A percentile compares a stretch with the other conserved stretches of the same genome.
Evolutionary conservation across 2,113 vertebrate genomes (phyloP).

Genomic region (Dascyllus trimaculatus): DNA sequence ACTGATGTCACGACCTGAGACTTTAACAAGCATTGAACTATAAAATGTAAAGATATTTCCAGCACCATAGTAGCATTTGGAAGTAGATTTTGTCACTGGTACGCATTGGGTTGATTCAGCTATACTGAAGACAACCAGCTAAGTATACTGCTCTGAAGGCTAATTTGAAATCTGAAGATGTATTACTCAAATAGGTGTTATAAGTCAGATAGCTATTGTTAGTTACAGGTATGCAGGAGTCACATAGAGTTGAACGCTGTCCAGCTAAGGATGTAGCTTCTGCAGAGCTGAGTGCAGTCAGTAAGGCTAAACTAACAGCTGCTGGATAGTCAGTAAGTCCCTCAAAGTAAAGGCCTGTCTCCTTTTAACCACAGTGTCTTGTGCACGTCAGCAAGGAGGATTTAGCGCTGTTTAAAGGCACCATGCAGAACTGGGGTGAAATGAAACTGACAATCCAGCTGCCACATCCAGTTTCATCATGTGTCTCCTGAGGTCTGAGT

Average conservation of each 20-base stretch:
- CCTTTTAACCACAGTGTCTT: neutral
- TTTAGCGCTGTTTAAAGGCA: neutral
- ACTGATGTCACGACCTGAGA: conserved; percentile 40
- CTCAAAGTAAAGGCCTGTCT: neutral
- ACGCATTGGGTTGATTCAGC: neutral
- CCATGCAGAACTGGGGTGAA: neutral
- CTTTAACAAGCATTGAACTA: conserved; percentile 35
- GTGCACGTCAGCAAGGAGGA: neutral
- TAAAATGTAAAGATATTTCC: neutral
- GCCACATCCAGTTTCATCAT: neutral
- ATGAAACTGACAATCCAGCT: neutral
- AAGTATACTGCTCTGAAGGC: neutral
- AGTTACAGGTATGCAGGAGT: neutral
- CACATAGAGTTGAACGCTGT: neutral
- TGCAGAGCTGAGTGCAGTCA: neutral
- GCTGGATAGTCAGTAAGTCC: neutral
- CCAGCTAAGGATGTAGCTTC: neutral
- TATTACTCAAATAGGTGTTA: no score
- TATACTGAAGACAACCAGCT: no score
- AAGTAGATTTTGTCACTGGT: neutral
- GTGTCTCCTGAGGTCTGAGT: no score
- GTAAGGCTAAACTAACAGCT: no score
- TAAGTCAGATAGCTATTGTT: neutral
- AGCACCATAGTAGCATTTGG: neutral
- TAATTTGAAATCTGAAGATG: no score